Base-by-base conservation (phyloP, 1,140 invertebrate genomes). In the Tribolium castaneum region DNA sequence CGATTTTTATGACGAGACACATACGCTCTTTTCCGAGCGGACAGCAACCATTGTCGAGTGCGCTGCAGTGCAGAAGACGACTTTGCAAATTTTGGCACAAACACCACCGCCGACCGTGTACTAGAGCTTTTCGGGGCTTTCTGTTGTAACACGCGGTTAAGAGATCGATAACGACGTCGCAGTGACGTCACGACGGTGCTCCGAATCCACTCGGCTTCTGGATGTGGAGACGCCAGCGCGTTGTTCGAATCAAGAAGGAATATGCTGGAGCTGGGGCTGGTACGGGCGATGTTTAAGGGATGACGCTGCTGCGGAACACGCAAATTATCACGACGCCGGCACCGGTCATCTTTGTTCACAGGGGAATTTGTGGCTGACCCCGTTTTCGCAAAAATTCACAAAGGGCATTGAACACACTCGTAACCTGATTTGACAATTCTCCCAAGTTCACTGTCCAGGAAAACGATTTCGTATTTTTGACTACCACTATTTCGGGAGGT, bases 161-260 rank as follows among this genome's bases (percentile, higher is more conserved):
- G 16, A 49, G 80, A 85, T 85, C 84, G 84, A 85, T 85, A 84
- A 82, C 83, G 83, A 83, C 82, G 83, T 84, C 83, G 84, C 84
- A 85, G 81, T 85, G 84, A 85, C 83, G 84, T 85, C 83, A 85
- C 78, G 54, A 73, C 71, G 49, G 25, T 30, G 49, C n/a, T 73
- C 71, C 49, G 25, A 73, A 51, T 52, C 51, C 70, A 52, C 50
- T 66, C 59, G 59, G 59, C 52, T 73, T 7, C 71, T 54, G 52
- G 49, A 73, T 73, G 62, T 16, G 19, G 25, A 35, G 45, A 54
- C 52, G 49, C 49, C 49, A 73, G 71, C 71, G 71, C 71, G 71
- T 25, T 13, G 49, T 73, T 73, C 49, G 49, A 52, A 73, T 13
- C 14, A 51, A 51, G 45, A 70, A 35, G 59, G 59, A 66, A 66